Evolutionary conservation across 2,888 invertebrate genomes (phyloP), one percentile per base, ranked within the genome.

Genomic region (Hipparchia sbordonii): DNA sequence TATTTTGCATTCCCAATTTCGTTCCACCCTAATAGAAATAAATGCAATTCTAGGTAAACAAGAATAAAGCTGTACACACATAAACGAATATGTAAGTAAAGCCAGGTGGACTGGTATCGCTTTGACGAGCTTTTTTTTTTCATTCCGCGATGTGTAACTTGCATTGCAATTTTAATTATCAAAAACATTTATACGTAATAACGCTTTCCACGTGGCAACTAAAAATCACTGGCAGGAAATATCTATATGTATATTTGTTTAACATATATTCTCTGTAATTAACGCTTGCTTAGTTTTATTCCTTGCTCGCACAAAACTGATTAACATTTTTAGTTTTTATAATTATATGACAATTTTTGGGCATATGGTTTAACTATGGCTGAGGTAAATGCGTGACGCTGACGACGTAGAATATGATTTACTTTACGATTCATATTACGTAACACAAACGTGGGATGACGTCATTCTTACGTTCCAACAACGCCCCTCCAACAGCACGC

Each of bases 1-100:
- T 39, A 39, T 4, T 39, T 39, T 39, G 39, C 39, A 39, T 39
- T 39, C 39, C 39, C 39, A 2, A 1, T 39, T 39, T 39, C 39
- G 1, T 39, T 39, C 39, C 39, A 2, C 5, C 39, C 39, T 71
- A 72, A 72, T 65, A 59, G 54, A 71, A 57, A 33, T 62, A 52
- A 48, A 48, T 65, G 66, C 72, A 45, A 84, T 91, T 91, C 84
- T 92, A 92, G 92, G 91, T 90, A 92, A 92, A 90, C 87, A 82
- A 79, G 90, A 91, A 73, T 92, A 92, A 81, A 83, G 85, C 84
- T 77, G 84, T 81, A 72, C 46, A 67, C 78, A 81, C 79, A 79
- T 80, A 82, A 80, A 75, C 78, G 77, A 79, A 79, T 85, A 86
- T 87, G 89, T 88, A 80, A 79, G 81, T 81, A 79, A 74, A 77